These are phyloP conservation scores for Bombus balteatus DNA, from an alignment of 1,140 invertebrate genomes.

Conservation along the genomic window DNA sequence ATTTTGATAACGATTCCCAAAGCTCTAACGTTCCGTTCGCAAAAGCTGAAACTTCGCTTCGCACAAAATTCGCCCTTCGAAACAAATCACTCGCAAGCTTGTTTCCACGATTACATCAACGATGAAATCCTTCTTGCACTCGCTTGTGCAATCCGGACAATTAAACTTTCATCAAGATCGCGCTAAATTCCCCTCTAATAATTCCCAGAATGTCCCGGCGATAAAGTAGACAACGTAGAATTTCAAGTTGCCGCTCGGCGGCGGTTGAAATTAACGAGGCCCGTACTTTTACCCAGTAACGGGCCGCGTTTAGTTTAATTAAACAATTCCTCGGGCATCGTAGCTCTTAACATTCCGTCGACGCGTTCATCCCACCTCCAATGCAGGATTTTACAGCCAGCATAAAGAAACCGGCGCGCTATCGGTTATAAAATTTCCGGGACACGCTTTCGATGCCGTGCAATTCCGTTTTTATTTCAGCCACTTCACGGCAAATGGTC, in stretches of 20 bases:
- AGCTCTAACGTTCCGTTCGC: too few species aligned
- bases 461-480: slow-evolving; percentile 8
- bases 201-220: background rate
- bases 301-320: slow-evolving; percentile 4
- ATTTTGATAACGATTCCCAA: too few species aligned
- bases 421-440: slow-evolving; percentile 26
- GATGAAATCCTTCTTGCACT: too few species aligned
- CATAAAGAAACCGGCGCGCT: background rate
- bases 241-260: background rate
- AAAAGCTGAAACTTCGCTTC: background rate
- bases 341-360: background rate
- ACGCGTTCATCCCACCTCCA: background rate
- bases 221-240: slow-evolving; percentile 2
- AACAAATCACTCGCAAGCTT: background rate
- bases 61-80: too few species aligned
- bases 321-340: slow-evolving; percentile 1
- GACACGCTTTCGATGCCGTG: background rate
- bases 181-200: background rate
- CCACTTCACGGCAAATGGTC: background rate
- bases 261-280: background rate
- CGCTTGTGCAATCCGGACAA: background rate
- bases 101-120: background rate
- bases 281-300: background rate
- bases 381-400: background rate
- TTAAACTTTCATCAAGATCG: slow-evolving; percentile 25